Evolutionary conservation across 2,888 invertebrate species (phyloP).

Genomic region (Pseudococcus jackbeardsleyi): DNA sequence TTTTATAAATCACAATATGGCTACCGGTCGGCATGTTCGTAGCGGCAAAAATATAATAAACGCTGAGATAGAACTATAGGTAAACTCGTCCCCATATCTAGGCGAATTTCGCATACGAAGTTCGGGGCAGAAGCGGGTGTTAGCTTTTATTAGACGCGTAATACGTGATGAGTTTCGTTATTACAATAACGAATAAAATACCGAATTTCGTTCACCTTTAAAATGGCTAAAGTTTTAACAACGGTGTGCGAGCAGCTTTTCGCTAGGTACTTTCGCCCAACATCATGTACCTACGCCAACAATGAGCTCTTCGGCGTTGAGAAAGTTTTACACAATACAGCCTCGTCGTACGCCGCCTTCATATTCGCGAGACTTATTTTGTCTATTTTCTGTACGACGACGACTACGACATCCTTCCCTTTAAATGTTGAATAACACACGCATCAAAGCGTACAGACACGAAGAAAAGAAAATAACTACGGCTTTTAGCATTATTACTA

Average conservation of each 20-base stretch:
- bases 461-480: constrained; percentile 45
- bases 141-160: constrained; percentile 38
- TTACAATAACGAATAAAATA: constrained; percentile 47
- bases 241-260: constrained; percentile 15
- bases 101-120: neutral
- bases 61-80: neutral
- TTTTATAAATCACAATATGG: neutral
- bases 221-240: constrained; percentile 53
- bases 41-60: neutral
- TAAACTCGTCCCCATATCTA: neutral
- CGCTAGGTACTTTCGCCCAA: neutral
- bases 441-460: constrained; percentile 35
- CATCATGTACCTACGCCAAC: constrained; percentile 35
- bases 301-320: neutral
- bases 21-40: neutral
- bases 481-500: constrained; percentile 51
- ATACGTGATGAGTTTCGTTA: constrained; percentile 44
- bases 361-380: constrained; percentile 24
- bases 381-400: neutral
- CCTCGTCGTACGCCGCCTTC: neutral
- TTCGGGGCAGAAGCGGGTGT: neutral
- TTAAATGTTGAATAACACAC: constrained; percentile 38
- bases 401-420: constrained; percentile 35
- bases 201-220: constrained; percentile 49
- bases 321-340: constrained; percentile 31